Conservation (phyloP, 2,113 vertebrate genomes). For the Tympanuchus pallidicinctus region DNA sequence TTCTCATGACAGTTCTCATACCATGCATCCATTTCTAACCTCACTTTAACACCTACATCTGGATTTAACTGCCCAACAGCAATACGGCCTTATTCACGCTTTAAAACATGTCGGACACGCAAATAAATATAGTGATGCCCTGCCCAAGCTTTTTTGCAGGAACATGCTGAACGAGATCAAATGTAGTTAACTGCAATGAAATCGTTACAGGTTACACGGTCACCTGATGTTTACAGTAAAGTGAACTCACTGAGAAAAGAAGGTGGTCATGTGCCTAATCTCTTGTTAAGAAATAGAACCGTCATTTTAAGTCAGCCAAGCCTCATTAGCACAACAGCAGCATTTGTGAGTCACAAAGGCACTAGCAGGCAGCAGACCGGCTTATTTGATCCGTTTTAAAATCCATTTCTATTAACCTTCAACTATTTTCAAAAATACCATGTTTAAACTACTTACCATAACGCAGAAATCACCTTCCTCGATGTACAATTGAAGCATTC, state of each 20-base stretch:
- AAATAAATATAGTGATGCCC: not conserved
- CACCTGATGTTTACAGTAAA: constrained; percentile 7
- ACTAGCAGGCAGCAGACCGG: not conserved
- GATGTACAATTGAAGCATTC: not conserved
- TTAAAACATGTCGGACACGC: not conserved
- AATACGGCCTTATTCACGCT: not conserved
- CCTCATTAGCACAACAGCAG: constrained; percentile 25
- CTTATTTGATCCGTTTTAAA: not conserved
- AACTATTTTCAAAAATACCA: not conserved
- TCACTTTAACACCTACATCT: not conserved
- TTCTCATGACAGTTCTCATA: not conserved
- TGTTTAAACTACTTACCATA: constrained; percentile 15
- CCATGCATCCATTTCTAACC: not conserved
- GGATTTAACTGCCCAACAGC: not conserved
- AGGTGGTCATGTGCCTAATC: not conserved
- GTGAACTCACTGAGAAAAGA: constrained; percentile 33
- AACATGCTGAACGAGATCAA: constrained; percentile 27
- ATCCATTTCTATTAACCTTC: constrained; percentile 14
- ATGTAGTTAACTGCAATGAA: constrained; percentile 27
- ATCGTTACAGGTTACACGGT: constrained; percentile 9
- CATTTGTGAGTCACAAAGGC: not conserved
- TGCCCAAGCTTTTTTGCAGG: not conserved
- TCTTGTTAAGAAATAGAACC: constrained; percentile 21
- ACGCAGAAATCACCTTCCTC: constrained; percentile 14
- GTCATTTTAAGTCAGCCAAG: constrained; percentile 1